Conservation (phyloP, 2,797 vertebrate species). For the Mareca penelope region DNA sequence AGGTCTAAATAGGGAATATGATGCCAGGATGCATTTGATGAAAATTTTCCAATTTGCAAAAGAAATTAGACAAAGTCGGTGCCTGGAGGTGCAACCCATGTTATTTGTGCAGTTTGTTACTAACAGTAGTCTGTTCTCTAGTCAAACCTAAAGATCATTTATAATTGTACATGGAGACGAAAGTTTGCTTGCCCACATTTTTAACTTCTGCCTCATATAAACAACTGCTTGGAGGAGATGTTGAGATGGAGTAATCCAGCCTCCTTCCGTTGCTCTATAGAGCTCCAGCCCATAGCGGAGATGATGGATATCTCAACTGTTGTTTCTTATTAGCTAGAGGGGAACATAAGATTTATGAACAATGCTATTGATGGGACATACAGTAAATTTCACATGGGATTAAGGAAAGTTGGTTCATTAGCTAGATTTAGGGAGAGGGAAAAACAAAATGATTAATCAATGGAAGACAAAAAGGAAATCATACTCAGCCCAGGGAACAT, state of each 20-base stretch:
- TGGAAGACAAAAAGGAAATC: conserved; percentile 30
- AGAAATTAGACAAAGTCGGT: not conserved
- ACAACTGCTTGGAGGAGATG: not conserved
- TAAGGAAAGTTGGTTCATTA: conserved; percentile 39
- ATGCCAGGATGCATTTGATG: not conserved
- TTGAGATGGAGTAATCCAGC: not conserved
- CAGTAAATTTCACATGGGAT: conserved; percentile 31
- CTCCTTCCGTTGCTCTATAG: not conserved
- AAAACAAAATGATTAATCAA: conserved; percentile 45
- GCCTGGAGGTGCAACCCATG: not conserved
- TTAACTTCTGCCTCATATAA: not conserved
- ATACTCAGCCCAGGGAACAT: not conserved
- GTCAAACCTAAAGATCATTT: not conserved
- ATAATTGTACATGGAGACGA: not conserved
- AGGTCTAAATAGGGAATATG: not conserved
- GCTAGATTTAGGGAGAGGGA: conserved; percentile 13
- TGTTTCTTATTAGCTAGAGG: not conserved
- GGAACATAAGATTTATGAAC: not conserved
- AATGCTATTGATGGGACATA: not conserved
- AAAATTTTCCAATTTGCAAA: not conserved
- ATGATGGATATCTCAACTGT: not conserved
- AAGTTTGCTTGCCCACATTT: not conserved
- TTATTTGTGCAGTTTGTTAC: rapidly evolving
- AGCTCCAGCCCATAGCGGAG: not conserved
- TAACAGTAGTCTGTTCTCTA: not conserved